Conservation (phyloP, 2,113 vertebrate species). For the Neofelis nebulosa region DNA sequence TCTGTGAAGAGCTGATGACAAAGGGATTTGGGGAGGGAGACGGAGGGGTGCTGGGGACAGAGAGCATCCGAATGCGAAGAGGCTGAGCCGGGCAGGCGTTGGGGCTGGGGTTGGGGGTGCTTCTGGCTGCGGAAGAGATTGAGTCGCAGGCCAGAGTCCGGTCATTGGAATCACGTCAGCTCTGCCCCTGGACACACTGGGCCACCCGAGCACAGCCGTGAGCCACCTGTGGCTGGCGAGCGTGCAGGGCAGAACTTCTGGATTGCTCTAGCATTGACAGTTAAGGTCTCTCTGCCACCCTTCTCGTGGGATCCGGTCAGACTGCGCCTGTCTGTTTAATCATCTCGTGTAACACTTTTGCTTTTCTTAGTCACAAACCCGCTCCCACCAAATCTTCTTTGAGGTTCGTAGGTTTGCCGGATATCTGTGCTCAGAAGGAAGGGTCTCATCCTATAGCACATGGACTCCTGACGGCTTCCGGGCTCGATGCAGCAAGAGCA, state of each 20-base stretch:
- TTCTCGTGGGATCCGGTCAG: not conserved
- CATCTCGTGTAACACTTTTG: not conserved
- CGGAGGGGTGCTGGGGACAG: rapidly evolving
- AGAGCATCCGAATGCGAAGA: not conserved
- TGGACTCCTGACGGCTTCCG: not conserved
- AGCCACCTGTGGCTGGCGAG: not conserved
- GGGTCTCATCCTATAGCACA: not conserved
- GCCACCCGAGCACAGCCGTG: not conserved
- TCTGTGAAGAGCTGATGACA: not conserved
- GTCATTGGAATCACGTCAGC: not conserved
- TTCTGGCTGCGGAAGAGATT: not conserved
- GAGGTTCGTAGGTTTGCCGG: not conserved
- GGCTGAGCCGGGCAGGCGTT: rapidly evolving
- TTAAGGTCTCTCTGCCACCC: not conserved
- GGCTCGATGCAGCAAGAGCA: not conserved
- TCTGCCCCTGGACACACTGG: not conserved
- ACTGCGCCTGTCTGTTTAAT: not conserved
- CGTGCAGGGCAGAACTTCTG: not conserved
- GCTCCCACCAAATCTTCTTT: not conserved
- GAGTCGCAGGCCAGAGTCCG: not conserved
- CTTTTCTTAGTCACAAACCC: not conserved
- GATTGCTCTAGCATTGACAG: not conserved
- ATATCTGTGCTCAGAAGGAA: not conserved
- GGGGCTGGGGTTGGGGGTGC: no score
- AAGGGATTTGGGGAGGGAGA: not conserved